Conservation (phyloP, 2,113 vertebrate species). For the Gymnorhina tibicen region DNA sequence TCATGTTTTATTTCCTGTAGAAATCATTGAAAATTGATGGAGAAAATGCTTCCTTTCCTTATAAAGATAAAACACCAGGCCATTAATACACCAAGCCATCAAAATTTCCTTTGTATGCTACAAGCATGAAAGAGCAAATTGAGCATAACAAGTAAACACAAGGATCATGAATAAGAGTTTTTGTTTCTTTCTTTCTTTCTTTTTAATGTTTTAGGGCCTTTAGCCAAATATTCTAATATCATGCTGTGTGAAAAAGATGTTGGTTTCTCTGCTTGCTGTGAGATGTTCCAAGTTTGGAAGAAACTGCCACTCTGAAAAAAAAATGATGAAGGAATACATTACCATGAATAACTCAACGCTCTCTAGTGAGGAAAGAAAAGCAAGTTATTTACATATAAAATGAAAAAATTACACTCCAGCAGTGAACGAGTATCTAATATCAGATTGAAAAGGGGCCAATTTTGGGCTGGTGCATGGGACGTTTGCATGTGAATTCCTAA, state of each 20-base stretch:
- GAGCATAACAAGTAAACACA: conserved; percentile 12
- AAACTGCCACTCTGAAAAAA: background rate
- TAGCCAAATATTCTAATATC: conserved; percentile 43
- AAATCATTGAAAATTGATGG: background rate
- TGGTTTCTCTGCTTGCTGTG: conserved; percentile 37
- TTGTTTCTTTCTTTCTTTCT: background rate
- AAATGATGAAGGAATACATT: background rate
- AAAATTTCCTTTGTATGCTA: background rate
- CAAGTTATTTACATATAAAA: conserved; percentile 35
- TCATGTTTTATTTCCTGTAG: background rate
- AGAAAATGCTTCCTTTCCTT: background rate
- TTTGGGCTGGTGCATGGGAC: background rate
- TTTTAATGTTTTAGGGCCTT: conserved; percentile 23
- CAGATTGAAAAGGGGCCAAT: background rate
- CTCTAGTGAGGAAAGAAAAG: background rate
- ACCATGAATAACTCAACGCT: background rate
- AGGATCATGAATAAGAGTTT: background rate
- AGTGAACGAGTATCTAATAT: background rate
- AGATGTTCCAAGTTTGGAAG: conserved; percentile 43
- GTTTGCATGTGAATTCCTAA: background rate
- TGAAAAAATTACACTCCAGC: background rate
- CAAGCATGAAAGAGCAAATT: conserved; percentile 18
- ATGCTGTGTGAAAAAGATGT: conserved; percentile 51
- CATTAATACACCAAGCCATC: background rate
- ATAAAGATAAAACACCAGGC: background rate